Evolutionary conservation across 1,140 invertebrate genomes (phyloP), one percentile per base, ranked within the genome.

Genomic region (Bombus turneri): DNA sequence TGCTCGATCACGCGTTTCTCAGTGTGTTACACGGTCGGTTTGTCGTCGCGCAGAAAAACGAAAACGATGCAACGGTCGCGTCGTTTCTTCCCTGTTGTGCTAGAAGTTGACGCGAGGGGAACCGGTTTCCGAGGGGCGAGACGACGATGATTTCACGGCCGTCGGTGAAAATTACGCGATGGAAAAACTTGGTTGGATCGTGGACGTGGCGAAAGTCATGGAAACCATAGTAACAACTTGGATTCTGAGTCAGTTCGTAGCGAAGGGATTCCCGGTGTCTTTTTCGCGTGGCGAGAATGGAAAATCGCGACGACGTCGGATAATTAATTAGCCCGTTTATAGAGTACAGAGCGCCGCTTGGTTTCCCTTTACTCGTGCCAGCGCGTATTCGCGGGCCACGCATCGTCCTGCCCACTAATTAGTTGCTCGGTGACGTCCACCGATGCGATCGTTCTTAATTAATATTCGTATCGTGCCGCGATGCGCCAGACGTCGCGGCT

Each of bases 121-220:
- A 91, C 90, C 90, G 87, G 91, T 91, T 91, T 82, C 79, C 34
- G 39, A 37, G 18, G 37, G 34, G 22, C 18, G 39, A 83, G 83
- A 86, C 86, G 85, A 76, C 85, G 85, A 85, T 69, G 88, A 92
- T 92, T 92, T 92, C 91, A 92, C 90, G 87, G 87, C 85, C 87
- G 84, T 88, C 89, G 83, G 71, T 88, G 91, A 91, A 92, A 92
- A 91, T 86, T 87, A 83, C 84, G 75, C 75, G 81, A 79, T 68
- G 79, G 86, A 92, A 92, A 91, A 91, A 85, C 83, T 86, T 69
- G 57, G 75, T 74, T 64, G 41, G 62, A 34, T 85, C 74, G 78
- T 89, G 78, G 82, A 87, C 74, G 77, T 79, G 73, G 74, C 47
- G 39, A 47, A 37, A 77, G 81, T 28, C 76, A n/a, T 22, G 76